phyloP scores from a whole-genome alignment of 2,888 invertebrate genomes.

The Cerastis rubricosa region DNA sequence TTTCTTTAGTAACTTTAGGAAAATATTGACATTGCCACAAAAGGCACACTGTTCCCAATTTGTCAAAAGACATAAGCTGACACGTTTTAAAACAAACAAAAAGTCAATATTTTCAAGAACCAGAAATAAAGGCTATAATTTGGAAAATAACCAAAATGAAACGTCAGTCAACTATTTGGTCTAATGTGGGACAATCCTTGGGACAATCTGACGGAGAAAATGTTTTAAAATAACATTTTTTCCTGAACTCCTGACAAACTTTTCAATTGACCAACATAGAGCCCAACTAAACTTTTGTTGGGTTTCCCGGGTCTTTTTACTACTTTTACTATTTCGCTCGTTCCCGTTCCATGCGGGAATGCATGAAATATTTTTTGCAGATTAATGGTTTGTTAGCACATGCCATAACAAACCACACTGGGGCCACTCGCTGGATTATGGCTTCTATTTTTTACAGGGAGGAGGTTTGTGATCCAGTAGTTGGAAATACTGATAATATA shows the following conservation, averaged over 20 bases:
- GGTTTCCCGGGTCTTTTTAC: background rate
- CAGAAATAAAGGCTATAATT: background rate
- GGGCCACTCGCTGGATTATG: background rate
- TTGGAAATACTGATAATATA: background rate
- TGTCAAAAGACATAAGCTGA: background rate
- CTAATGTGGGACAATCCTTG: background rate
- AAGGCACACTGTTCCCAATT: too few relatives aligned
- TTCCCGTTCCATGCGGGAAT: background rate
- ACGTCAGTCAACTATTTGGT: constrained; percentile 3
- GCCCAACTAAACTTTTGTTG: background rate
- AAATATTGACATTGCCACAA: background rate
- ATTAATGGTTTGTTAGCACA: constrained; percentile 1
- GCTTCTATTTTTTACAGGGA: background rate
- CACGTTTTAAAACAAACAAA: constrained; percentile 4
- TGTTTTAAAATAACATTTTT: constrained; percentile 32
- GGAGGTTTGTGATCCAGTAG: background rate
- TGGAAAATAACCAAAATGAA: constrained; percentile 5
- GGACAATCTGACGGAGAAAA: background rate
- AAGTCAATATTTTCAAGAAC: too few relatives aligned
- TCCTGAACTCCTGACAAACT: constrained; percentile 9
- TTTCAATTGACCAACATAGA: constrained; percentile 39
- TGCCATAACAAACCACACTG: background rate
- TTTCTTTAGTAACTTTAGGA: background rate
- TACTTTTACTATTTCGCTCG: background rate
- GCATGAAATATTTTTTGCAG: background rate